Evolutionary conservation across 1,140 invertebrate species (phyloP), one percentile per base, ranked within the genome.

Genomic region (Listronotus bonariensis): DNA sequence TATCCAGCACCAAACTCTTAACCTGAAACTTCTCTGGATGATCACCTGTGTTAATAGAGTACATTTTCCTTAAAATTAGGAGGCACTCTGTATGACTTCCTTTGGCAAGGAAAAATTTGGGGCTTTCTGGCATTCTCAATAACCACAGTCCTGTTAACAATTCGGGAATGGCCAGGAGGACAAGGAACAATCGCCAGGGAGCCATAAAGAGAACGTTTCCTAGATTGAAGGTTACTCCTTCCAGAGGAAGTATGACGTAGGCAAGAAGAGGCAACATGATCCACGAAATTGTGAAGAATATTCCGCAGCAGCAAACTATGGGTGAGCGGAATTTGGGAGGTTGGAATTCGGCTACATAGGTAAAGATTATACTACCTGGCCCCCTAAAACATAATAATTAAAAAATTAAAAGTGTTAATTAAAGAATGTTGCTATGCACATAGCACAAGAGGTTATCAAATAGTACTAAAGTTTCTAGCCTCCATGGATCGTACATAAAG

Each of bases 41-140:
- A 36, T 80, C 80, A 34, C 81, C 79, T 7, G 83, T 87, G 63
- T 92, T 92, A 1, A 72, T 68, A 1, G 80, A 76, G 60, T 85
- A 91, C 51, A 91, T 87, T 1, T 72, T 77, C 46, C 78, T 77
- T 5, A 92, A 74, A 11, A 87, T 79, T 17, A 80, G 68, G 1
- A 91, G 68, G 0, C 89, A 84, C 68, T 86, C 83, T 0, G 86
- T 79, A 9, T 80, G 73, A 65, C 80, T 81, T 56, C 88, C 87
- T 75, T 85, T 82, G 0, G 85, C 82, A 6, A 91, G 75, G 10
- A 89, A 78, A 75, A 87, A 93, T 72, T 91, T 91, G 0, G 92
- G 92, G 64, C 89, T 92, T 74, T 94, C 92, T 0, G 88, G 87
- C 6, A 88, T 80, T 8, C 80, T 77, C 6, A 84, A 80, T 0